Conservation (phyloP, 2,113 vertebrate genomes). For the Thamnophis sirtalis region DNA sequence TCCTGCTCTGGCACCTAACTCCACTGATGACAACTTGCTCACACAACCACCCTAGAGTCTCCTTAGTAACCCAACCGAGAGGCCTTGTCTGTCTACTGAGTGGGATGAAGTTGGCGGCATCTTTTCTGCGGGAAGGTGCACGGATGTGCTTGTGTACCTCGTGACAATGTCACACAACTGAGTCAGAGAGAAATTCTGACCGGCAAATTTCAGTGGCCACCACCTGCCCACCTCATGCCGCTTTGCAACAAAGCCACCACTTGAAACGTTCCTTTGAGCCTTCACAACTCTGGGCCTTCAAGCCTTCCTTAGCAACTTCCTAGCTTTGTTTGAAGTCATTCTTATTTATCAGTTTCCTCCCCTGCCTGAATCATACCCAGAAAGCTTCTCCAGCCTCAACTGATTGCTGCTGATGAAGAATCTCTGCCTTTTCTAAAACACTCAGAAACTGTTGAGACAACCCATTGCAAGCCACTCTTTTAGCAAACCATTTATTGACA, state of each 20-base stretch:
- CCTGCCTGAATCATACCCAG: too few species aligned
- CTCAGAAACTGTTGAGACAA: background rate
- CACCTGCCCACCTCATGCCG: background rate
- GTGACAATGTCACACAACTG: background rate
- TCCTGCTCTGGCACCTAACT: background rate
- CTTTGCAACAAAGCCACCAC: background rate
- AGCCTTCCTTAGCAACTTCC: background rate
- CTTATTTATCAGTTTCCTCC: background rate
- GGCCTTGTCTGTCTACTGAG: background rate
- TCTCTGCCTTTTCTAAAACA: background rate
- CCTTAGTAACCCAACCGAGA: background rate
- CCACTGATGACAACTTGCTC: background rate
- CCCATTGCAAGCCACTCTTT: background rate
- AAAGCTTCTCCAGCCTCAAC: background rate
- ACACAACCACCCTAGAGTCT: background rate
- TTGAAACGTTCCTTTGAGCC: background rate
- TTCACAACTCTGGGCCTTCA: background rate
- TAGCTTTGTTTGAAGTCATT: too few species aligned
- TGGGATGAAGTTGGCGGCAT: background rate
- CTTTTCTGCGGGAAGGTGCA: background rate
- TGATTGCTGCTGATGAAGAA: background rate
- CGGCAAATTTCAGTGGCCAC: too few species aligned
- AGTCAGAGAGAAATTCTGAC: background rate
- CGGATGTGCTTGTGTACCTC: background rate
- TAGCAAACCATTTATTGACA: background rate